Base-by-base conservation (phyloP, 1,140 invertebrate genomes). In the Anastatus disparis region DNA sequence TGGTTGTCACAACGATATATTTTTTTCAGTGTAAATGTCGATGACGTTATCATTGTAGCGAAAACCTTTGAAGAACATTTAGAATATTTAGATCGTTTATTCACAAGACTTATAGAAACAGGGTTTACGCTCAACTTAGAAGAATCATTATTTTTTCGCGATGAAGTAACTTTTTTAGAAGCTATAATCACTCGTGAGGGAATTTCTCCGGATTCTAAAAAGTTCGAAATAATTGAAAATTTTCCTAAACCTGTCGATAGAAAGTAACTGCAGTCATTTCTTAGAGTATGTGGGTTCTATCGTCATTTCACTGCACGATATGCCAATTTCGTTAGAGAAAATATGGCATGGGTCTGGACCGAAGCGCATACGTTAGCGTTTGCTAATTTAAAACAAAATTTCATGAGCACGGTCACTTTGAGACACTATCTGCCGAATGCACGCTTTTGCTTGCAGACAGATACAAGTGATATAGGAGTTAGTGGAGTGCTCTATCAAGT, bases 231-330 rank as follows among this genome's bases (percentile, higher is more conserved):
- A 35, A 64, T 64, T n/a, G 4, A 24, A 35, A 12, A 50, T 7
- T 50, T 64, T 15, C 27, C 20, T 15, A 2, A 7, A 3, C 61
- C 61, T 0, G 2, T 13, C 13, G 12, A 52, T 35, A 22, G 35
- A n/a, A 44, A 22, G 6, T 15, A 50, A 40, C n/a, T 52, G 10
- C 52, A 71, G 29, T 2, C 7, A 3, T 64, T 64, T 24, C 12
- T 59, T 1, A 61, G 69, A 2, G 24, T 71, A 20, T 71, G 69
- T 26, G 38, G 29, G 1, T 71, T 38, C 22, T 71, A 64, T 38
- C 50, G 53, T 0, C 40, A 46, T 15, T 71, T 71, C 15, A 50
- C 3, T 40, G 24, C 50, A 0, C 29, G 26, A 17, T 31, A 71
- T 24, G 13, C 24, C 4, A 46, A 48, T 40, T 44, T 20, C 31